phyloP scores from a whole-genome alignment of 2,888 invertebrate genomes.

The Coleophora deauratella region DNA sequence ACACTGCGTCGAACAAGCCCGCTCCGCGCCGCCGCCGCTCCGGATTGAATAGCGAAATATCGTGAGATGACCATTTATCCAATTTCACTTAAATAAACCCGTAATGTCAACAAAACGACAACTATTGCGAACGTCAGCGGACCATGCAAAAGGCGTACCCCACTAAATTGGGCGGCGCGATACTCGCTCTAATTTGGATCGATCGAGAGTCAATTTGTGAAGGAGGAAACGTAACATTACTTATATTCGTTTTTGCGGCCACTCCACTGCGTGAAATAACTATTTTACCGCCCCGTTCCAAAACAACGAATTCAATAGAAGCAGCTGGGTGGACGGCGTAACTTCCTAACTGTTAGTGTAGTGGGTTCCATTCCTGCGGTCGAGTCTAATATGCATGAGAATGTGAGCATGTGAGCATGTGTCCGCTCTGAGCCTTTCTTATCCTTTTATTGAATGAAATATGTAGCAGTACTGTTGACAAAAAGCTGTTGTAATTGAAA shows the following conservation, averaged over 20 bases:
- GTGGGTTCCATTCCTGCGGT: slow-evolving; percentile 20
- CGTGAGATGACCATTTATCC: slow-evolving; percentile 69
- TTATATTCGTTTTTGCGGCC: slow-evolving; percentile 33
- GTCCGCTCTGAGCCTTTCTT: too few species aligned
- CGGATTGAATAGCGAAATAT: slow-evolving; percentile 60
- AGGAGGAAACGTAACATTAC: slow-evolving; percentile 22
- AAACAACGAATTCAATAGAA: slow-evolving; percentile 48
- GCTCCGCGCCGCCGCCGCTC: slow-evolving; percentile 41
- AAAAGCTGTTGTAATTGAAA: too few species aligned
- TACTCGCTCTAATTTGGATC: slow-evolving; percentile 32
- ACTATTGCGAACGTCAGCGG: slow-evolving; percentile 41
- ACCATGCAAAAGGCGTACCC: slow-evolving; percentile 35
- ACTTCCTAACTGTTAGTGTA: too few species aligned
- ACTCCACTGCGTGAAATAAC: slow-evolving; percentile 38
- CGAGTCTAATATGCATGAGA: too few species aligned
- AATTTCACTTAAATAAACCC: slow-evolving; percentile 72
- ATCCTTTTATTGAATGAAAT: too few species aligned
- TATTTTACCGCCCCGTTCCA: slow-evolving; percentile 56
- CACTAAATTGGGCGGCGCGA: slow-evolving; percentile 19
- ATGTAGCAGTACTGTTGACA: too few species aligned
- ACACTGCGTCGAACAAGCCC: slow-evolving; percentile 33
- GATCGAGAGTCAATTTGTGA: slow-evolving; percentile 30
- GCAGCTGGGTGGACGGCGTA: slow-evolving; percentile 49
- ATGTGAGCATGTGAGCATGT: too few species aligned
- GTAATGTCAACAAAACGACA: slow-evolving; percentile 67